phyloP scores from a whole-genome alignment of 1,140 invertebrate species.

The Asobara japonica region DNA sequence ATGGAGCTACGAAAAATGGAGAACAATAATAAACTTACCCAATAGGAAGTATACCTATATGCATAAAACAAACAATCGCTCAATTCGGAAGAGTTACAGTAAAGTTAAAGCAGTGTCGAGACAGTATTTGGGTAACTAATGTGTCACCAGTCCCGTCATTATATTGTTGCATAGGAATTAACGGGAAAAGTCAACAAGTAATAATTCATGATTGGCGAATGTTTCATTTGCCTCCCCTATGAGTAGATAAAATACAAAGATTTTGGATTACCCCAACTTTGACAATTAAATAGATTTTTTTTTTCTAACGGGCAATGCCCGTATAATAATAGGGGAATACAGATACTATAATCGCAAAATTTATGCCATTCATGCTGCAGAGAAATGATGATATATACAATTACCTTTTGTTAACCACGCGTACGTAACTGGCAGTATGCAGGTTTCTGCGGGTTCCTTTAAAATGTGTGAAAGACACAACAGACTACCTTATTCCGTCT shows the following conservation, averaged over 20 bases:
- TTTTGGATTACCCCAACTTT: background rate
- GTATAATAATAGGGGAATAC: background rate
- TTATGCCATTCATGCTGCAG: background rate
- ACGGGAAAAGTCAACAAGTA: background rate
- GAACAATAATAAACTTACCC: too few species aligned
- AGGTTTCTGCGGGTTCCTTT: background rate
- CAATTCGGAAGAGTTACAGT: too few species aligned
- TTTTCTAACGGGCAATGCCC: background rate
- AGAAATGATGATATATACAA: background rate
- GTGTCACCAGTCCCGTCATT: too few species aligned
- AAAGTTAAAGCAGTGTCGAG: too few species aligned
- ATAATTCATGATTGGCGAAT: too few species aligned
- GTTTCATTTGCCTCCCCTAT: too few species aligned
- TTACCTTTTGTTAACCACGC: conserved; percentile 8
- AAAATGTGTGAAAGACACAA: background rate
- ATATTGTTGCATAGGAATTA: too few species aligned
- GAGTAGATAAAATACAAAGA: too few species aligned
- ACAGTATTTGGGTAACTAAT: too few species aligned
- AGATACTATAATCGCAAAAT: background rate
- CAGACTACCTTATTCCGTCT: conserved; percentile 28
- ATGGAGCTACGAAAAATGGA: too few species aligned
- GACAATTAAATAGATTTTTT: background rate
- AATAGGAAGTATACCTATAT: too few species aligned
- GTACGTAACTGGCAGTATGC: background rate
- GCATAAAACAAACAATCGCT: too few species aligned